Conservation (phyloP, 2,888 invertebrate genomes). For the Hofmannophila pseudospretella region DNA sequence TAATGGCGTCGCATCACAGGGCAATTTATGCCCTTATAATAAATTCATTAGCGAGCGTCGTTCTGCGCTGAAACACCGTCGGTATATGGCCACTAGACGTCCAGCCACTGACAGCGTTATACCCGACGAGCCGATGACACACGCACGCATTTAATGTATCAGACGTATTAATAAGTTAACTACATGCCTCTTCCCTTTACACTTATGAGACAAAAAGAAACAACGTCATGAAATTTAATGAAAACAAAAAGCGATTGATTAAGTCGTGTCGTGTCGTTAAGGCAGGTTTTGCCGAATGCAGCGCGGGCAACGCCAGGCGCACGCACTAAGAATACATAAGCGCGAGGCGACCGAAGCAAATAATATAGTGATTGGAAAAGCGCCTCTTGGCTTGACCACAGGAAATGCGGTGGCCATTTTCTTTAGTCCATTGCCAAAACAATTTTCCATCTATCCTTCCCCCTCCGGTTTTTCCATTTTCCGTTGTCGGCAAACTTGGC, state of each 20-base stretch:
- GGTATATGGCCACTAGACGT: constrained; percentile 22
- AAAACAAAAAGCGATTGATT: constrained; percentile 29
- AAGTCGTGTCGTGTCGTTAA: constrained; percentile 23
- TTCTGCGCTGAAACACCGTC: constrained; percentile 26
- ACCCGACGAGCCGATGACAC: too few relatives aligned
- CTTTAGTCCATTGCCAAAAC: constrained; percentile 63
- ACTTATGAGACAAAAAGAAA: constrained; percentile 10
- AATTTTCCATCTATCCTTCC: constrained; percentile 63
- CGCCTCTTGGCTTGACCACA: constrained; percentile 73
- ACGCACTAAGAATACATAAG: constrained; percentile 53
- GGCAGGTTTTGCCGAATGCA: constrained; percentile 24
- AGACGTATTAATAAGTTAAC: constrained; percentile 25
- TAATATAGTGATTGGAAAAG: constrained; percentile 58
- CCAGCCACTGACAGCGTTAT: constrained; percentile 30
- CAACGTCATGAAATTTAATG: constrained; percentile 15
- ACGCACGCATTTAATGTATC: constrained; percentile 15
- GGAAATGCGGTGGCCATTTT: constrained; percentile 70
- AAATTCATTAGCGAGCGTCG: constrained; percentile 64
- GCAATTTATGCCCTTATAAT: constrained; percentile 76
- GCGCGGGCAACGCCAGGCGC: constrained; percentile 17
- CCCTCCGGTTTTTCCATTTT: constrained; percentile 61
- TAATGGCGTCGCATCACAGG: constrained; percentile 72
- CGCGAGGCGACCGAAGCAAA: constrained; percentile 31
- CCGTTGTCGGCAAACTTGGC: constrained; percentile 60
- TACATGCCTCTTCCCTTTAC: constrained; percentile 4